A percentile compares a stretch with the other conserved stretches of the same genome.
These are phyloP conservation scores for Drosophila hydei DNA, from an alignment of 1,140 invertebrate species.

Conservation along the genomic window DNA sequence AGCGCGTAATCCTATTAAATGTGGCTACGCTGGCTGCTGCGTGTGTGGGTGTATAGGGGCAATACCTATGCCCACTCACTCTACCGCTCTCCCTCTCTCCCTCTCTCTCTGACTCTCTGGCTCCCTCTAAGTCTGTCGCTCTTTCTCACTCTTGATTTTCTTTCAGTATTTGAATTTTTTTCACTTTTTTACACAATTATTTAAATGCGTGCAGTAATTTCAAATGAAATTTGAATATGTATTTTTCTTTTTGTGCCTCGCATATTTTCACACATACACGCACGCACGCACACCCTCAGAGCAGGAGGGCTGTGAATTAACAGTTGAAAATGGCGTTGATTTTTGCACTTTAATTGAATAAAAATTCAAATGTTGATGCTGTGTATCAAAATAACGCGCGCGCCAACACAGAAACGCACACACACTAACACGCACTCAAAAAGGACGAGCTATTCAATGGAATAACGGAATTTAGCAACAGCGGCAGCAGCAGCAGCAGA, in stretches of 20 bases:
- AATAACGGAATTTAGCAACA: slow-evolving; percentile 6
- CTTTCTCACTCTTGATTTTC: slow-evolving; percentile 3
- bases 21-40: slow-evolving; percentile 31
- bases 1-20: slow-evolving; percentile 45
- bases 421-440: slow-evolving; percentile 14
- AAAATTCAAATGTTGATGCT: slow-evolving; percentile 70
- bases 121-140: not conserved
- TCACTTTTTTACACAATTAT: slow-evolving; percentile 69
- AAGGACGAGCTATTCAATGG: not conserved
- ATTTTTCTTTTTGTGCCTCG: slow-evolving; percentile 47
- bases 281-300: slow-evolving; percentile 13
- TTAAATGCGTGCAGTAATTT: slow-evolving; percentile 78
- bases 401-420: slow-evolving; percentile 3
- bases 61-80: not conserved
- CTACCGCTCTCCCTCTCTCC: not conserved
- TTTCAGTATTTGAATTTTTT: slow-evolving; percentile 45
- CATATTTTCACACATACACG: slow-evolving; percentile 62
- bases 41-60: not conserved
- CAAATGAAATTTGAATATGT: slow-evolving; percentile 74
- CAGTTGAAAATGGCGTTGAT: slow-evolving; percentile 48
- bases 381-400: slow-evolving; percentile 34
- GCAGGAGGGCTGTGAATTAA: slow-evolving; percentile 23
- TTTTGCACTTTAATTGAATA: slow-evolving; percentile 77
- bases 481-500: slow-evolving; percentile 2
- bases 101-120: not conserved